Conservation (phyloP, 2,888 invertebrate genomes). For the Epistrophe eligans region DNA sequence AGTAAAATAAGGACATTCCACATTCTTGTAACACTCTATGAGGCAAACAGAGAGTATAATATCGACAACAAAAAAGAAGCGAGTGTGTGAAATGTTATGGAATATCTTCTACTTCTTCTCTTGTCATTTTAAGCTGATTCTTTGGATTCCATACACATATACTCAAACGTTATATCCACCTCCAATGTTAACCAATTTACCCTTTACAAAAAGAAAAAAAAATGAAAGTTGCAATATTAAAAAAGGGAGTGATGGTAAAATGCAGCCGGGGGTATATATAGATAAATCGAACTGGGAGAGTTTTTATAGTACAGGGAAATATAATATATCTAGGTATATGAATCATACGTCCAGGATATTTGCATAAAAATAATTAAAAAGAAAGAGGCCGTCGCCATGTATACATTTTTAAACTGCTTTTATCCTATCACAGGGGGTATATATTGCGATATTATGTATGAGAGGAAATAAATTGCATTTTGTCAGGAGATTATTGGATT, state of each 20-base stretch:
- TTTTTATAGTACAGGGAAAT: constrained; percentile 34
- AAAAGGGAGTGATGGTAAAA: constrained; percentile 38
- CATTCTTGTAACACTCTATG: constrained; percentile 47
- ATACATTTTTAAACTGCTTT: constrained; percentile 28
- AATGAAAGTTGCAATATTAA: constrained; percentile 42
- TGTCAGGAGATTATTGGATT: constrained; percentile 74
- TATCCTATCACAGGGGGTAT: constrained; percentile 7
- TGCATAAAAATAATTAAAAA: constrained; percentile 74
- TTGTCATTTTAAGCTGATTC: constrained; percentile 57
- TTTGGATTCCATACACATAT: constrained; percentile 30
- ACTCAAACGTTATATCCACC: constrained; percentile 1
- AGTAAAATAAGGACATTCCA: constrained; percentile 35
- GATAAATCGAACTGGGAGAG: constrained; percentile 41
- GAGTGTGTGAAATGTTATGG: constrained; percentile 51
- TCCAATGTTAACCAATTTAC: constrained; percentile 1
- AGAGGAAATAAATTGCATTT: constrained; percentile 67
- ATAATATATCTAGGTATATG: background rate
- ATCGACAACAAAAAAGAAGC: constrained; percentile 3
- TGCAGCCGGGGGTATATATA: constrained; percentile 44
- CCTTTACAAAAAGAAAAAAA: background rate
- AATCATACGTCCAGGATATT: constrained; percentile 47
- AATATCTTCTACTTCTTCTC: constrained; percentile 34
- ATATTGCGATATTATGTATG: constrained; percentile 11
- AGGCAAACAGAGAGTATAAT: constrained; percentile 51
- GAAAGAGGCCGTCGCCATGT: constrained; percentile 48